phyloP scores from a whole-genome alignment of 2,113 vertebrate genomes.

The Urocynchramus pylzowi region DNA sequence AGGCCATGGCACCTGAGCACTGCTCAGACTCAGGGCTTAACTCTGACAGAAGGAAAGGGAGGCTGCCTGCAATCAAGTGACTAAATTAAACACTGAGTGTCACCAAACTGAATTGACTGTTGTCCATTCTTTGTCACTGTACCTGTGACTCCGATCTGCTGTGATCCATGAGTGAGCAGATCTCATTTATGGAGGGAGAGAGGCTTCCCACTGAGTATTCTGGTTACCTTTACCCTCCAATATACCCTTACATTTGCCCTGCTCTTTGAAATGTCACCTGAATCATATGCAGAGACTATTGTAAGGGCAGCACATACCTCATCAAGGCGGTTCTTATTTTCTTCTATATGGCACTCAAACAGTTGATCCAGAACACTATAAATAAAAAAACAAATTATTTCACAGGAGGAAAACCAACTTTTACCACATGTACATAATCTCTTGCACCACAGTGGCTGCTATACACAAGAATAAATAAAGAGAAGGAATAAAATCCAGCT shows the following conservation, averaged over 20 bases:
- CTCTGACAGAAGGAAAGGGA: background rate
- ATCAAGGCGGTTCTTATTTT: slow-evolving; percentile 73
- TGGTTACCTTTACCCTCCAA: background rate
- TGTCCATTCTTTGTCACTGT: background rate
- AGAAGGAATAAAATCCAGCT: background rate
- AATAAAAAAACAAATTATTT: slow-evolving; percentile 1
- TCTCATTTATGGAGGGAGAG: background rate
- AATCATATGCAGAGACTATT: background rate
- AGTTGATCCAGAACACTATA: slow-evolving; percentile 73
- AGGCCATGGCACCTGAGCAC: background rate
- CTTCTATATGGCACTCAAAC: slow-evolving; percentile 73
- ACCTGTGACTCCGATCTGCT: background rate
- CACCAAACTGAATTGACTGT: background rate
- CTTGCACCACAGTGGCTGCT: background rate
- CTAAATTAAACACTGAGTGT: background rate
- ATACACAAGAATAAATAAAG: background rate
- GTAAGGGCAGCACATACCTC: slow-evolving; percentile 67
- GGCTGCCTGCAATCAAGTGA: background rate
- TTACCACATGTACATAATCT: background rate
- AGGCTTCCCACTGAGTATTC: background rate
- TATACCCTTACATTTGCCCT: background rate
- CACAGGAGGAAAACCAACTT: background rate
- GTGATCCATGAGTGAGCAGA: background rate
- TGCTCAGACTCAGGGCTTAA: background rate
- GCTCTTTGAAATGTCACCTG: background rate